Evolutionary conservation across 2,113 vertebrate species (phyloP), one percentile per base, ranked within the genome.

Genomic region (Uropsilus gracilis): DNA sequence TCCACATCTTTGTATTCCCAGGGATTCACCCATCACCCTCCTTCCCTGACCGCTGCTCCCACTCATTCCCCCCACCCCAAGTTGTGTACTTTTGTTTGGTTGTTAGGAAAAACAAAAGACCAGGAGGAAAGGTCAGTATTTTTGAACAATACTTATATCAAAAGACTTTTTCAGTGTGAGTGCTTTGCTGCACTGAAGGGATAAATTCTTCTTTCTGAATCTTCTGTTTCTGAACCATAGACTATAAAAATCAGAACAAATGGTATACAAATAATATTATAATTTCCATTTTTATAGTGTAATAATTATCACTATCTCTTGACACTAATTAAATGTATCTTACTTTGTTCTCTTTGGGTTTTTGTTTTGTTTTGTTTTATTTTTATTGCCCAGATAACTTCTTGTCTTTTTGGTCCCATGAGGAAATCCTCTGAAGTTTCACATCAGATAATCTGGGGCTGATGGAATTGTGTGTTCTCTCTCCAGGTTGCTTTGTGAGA

Each of bases 401-500:
- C 34, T 42, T 96, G 82, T 91, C 78, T 20, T 68, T 88, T 30
- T 50, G 50, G 34, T 93, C 0, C 18, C 59, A 72, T 22, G 57
- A 32, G 66, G 85, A 72, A 80, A 90, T 55, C 11, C 22, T 93
- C 95, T 91, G 89, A 97, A 92, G 77, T 96, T 97, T 75, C 48
- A 5, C 18, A 90, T 96, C 78, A 96, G 96, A 97, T 95, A 95
- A 91, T 81, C 30, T 94, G 39, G 73, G 92, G 92, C 73, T 96
- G 96, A 96, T 86, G 71, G 95, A 98, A 91, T 94, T 24, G n/a
- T 94, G 83, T 96, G 66, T 94, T 98, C 96, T 96, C 97, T 96
- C 97, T 98, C 96, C 78, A 97, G 95, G 84, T 89, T 76, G 77
- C 82, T 64, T 94, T 97, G 97, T 98, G 97, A 98, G 98, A 98